phyloP scores from a whole-genome alignment of 2,113 vertebrate genomes.

The Tragelaphus imberbis region DNA sequence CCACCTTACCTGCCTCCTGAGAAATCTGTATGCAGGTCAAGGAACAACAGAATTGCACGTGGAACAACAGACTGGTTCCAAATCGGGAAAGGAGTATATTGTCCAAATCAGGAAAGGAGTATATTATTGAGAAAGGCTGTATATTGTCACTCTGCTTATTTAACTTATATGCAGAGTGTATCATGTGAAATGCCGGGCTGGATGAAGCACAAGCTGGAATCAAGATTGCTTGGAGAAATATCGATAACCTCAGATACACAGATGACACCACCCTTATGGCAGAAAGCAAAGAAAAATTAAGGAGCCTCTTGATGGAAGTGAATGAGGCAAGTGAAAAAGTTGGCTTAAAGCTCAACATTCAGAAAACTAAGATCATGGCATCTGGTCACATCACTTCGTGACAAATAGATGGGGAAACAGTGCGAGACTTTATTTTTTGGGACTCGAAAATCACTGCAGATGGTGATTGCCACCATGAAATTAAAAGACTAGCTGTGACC shows the following conservation, averaged over 20 bases:
- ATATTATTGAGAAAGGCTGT: not conserved
- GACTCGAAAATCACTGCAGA: not conserved
- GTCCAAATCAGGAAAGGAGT: not conserved
- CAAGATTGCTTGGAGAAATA: not conserved
- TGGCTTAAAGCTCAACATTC: not conserved
- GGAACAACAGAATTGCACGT: not conserved
- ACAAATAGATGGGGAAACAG: not conserved
- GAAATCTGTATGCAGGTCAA: not conserved
- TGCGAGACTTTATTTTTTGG: not conserved
- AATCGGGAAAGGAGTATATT: not conserved
- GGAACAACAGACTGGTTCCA: not conserved
- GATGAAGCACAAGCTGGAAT: not conserved
- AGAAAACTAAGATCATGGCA: not conserved
- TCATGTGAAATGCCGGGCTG: not conserved
- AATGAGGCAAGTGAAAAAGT: not conserved
- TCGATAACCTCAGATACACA: not conserved
- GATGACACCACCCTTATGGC: not conserved
- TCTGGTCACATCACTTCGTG: not conserved
- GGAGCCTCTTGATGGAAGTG: not conserved
- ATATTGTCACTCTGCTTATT: not conserved
- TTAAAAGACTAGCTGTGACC: not conserved
- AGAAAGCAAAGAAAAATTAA: not conserved
- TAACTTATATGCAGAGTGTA: not conserved
- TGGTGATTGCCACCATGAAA: not conserved
- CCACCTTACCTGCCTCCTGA: not conserved